Percentiles rank a stretch among this genome's conserved stretches.
Conservation (phyloP, 2,797 vertebrate species). For the Microhierax caerulescens region DNA sequence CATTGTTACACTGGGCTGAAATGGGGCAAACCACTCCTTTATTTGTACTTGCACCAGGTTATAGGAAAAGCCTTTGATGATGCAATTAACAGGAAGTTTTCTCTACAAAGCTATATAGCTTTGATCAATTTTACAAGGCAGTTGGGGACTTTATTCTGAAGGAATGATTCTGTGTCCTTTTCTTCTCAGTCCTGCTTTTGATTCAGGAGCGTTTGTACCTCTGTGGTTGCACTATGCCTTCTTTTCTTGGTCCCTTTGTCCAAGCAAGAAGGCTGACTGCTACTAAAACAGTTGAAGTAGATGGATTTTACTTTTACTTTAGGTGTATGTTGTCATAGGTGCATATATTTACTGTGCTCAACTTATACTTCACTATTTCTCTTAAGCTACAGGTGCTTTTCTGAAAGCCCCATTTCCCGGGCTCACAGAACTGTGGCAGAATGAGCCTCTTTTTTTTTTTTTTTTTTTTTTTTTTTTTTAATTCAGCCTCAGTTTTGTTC, state of each 20-base stretch:
- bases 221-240: not conserved
- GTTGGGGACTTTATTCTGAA: not conserved
- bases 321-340: not conserved
- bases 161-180: not conserved
- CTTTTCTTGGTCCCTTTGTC: not conserved
- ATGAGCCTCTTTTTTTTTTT: not conserved
- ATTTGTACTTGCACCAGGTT: not conserved
- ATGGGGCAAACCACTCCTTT: not conserved
- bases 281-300: not conserved
- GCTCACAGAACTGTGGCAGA: not conserved
- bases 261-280: not conserved
- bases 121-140: not conserved
- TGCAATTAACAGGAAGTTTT: not conserved
- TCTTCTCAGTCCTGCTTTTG: not conserved
- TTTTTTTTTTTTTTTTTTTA: not conserved
- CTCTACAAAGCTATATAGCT: not conserved
- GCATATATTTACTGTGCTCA: not conserved
- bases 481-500: not conserved
- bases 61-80: not conserved
- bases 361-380: not conserved
- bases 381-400: not conserved
- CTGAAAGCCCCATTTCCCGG: not conserved
- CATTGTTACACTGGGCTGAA: not conserved
- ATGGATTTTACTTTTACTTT: not conserved
- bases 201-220: not conserved